phyloP scores from a whole-genome alignment of 2,888 invertebrate species.

The Rutpela maculata region DNA sequence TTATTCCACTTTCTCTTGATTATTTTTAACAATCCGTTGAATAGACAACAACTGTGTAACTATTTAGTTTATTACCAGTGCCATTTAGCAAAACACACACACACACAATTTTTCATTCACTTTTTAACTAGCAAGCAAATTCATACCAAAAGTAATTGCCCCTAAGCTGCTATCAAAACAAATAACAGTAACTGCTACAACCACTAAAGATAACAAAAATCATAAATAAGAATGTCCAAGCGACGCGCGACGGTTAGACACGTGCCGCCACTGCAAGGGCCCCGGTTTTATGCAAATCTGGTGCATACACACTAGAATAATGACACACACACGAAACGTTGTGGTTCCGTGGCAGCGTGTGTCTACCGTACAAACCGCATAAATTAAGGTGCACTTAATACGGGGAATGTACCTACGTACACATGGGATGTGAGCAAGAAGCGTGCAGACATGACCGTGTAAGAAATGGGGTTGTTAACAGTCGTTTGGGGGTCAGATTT shows the following conservation, averaged over 20 bases:
- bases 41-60: too few relatives aligned
- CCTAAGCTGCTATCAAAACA: neutral
- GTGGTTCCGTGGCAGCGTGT: constrained; percentile 44
- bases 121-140: too few relatives aligned
- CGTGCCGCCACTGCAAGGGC: constrained; percentile 27
- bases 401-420: constrained; percentile 34
- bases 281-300: constrained; percentile 50
- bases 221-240: neutral
- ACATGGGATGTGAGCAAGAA: constrained; percentile 44
- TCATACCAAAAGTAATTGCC: too few relatives aligned
- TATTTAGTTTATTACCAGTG: too few relatives aligned
- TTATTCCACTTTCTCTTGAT: too few relatives aligned
- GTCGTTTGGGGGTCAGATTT: constrained; percentile 47
- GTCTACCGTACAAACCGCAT: constrained; percentile 44
- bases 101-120: too few relatives aligned
- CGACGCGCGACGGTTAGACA: neutral
- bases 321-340: constrained; percentile 49
- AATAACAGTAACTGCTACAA: neutral
- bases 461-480: constrained; percentile 23
- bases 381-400: constrained; percentile 49
- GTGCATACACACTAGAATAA: constrained; percentile 44
- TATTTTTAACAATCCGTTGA: too few relatives aligned
- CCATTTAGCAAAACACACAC: too few relatives aligned
- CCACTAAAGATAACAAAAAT: neutral
- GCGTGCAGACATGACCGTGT: constrained; percentile 38